Evolutionary conservation across 2,113 vertebrate genomes (phyloP).

Genomic region (Mustela lutreola): DNA sequence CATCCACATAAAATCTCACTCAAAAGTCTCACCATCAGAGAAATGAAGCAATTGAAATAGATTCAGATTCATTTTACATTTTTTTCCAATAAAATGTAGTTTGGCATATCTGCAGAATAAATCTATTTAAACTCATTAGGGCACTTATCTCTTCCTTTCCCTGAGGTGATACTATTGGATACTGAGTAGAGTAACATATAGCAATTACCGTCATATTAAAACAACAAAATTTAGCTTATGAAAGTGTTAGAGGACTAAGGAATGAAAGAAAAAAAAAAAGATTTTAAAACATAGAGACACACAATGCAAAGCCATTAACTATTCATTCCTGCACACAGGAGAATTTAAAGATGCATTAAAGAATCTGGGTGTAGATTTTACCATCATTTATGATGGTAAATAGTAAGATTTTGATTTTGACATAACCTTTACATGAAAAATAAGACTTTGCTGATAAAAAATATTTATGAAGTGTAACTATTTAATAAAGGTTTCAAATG

Average conservation of each 20-base stretch:
- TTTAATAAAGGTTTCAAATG: conserved; percentile 25
- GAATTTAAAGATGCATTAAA: conserved; percentile 61
- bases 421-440: background rate
- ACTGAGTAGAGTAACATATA: conserved; percentile 48
- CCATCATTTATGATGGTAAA: background rate
- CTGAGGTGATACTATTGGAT: conserved; percentile 52
- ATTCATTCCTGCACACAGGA: conserved; percentile 37
- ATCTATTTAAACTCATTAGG: conserved; percentile 67
- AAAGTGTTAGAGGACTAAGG: conserved; percentile 43
- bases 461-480: background rate
- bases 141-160: conserved; percentile 59
- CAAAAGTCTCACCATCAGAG: conserved; percentile 13
- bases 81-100: conserved; percentile 18
- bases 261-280: conserved; percentile 50
- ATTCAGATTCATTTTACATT: conserved; percentile 61
- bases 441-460: conserved; percentile 30
- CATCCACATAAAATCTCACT: background rate
- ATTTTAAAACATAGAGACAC: conserved; percentile 17
- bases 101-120: conserved; percentile 61
- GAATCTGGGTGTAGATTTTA: conserved; percentile 22
- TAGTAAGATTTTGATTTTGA: conserved; percentile 20
- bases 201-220: conserved; percentile 69
- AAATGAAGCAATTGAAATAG: conserved; percentile 44
- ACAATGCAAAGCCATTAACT: conserved; percentile 62
- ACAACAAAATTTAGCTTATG: conserved; percentile 70